Evolutionary conservation across 2,797 vertebrate genomes (phyloP).

Genomic region (Lacerta viridis): DNA sequence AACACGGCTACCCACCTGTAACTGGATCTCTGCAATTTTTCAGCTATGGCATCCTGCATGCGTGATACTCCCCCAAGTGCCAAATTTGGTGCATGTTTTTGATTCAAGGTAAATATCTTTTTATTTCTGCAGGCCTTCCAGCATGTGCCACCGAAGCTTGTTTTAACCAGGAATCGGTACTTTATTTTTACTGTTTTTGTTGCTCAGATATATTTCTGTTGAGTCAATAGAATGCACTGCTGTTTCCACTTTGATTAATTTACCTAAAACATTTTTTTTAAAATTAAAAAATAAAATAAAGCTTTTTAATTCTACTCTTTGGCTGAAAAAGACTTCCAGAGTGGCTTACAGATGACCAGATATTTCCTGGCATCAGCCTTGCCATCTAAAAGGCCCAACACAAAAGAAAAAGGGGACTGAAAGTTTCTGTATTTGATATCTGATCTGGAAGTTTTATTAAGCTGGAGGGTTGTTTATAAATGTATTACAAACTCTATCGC

Average conservation of each 20-base stretch:
- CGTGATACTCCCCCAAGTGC: neutral
- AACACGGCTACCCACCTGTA: no score
- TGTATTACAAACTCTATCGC: conserved; percentile 2
- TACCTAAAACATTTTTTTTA: no score
- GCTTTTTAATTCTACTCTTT: no score
- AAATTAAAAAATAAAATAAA: no score
- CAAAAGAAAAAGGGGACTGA: neutral
- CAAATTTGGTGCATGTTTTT: neutral
- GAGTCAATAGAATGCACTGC: neutral
- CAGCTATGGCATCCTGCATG: neutral
- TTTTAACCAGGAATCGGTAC: neutral
- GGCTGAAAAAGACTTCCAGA: no score
- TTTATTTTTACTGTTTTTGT: neutral
- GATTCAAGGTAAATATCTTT: neutral
- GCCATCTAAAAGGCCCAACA: no score
- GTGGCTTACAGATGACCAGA: no score
- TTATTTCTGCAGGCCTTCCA: neutral
- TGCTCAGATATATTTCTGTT: neutral
- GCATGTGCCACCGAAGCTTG: neutral
- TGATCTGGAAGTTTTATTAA: neutral
- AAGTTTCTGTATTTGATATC: neutral
- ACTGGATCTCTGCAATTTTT: no score
- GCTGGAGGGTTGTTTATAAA: neutral
- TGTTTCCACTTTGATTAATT: neutral
- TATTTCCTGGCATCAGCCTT: no score